A percentile compares a stretch with the other conserved stretches of the same genome.
phyloP scores from a whole-genome alignment of 2,888 invertebrate species.

The Rhopalosiphum nymphaeae region DNA sequence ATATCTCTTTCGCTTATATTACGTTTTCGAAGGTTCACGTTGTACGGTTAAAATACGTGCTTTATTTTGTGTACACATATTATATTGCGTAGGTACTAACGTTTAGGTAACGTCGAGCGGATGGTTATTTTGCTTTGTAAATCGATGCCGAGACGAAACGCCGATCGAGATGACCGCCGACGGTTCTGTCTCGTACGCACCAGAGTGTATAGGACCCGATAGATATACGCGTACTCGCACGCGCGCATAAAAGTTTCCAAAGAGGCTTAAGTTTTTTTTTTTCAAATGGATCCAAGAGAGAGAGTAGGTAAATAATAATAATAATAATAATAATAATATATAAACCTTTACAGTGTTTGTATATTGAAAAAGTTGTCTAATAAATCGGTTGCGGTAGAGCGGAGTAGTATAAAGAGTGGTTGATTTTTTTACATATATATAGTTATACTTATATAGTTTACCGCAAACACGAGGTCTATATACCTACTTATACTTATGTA shows the following conservation, averaged over 20 bases:
- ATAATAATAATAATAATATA: conserved; percentile 3
- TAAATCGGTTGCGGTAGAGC: conserved; percentile 25
- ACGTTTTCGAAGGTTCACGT: not conserved
- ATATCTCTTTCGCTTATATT: not conserved
- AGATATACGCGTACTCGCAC: not conserved
- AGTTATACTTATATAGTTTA: not conserved
- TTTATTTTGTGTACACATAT: not conserved
- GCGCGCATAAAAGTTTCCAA: conserved; percentile 30
- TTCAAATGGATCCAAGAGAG: not conserved
- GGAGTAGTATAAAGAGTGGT: not conserved
- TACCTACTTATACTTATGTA: not conserved
- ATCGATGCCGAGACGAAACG: not conserved
- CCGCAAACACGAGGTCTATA: not conserved
- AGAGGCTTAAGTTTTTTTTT: conserved; percentile 15
- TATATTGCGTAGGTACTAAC: not conserved
- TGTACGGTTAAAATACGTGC: not conserved
- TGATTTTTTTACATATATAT: not conserved
- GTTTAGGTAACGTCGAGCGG: not conserved
- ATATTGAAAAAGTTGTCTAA: conserved; percentile 62
- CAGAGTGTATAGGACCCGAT: not conserved
- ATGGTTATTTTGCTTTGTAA: conserved; percentile 4
- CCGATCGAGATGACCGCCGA: conserved; percentile 37
- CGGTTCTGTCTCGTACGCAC: not conserved
- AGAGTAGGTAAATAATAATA: conserved; percentile 26
- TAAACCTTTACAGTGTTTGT: conserved; percentile 33